Percentiles rank a stretch among this genome's conserved stretches.
phyloP scores from a whole-genome alignment of 1,140 invertebrate genomes.

The Epicauta chinensis region DNA sequence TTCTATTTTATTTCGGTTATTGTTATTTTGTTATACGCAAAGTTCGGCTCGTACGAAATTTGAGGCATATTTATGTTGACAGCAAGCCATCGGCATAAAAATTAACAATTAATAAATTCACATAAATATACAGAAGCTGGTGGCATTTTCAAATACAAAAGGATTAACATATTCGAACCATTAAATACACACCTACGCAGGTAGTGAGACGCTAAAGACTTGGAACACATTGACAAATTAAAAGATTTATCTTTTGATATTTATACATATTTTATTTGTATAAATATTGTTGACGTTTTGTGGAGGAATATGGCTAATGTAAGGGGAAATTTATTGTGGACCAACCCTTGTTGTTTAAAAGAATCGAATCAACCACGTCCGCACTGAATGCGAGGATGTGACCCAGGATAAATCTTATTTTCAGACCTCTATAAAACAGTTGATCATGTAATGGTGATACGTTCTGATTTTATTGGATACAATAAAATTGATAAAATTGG shows the following conservation, averaged over 20 bases:
- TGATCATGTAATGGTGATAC: slow-evolving; percentile 15
- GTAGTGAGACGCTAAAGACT: slow-evolving; percentile 5
- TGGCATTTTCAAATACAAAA: slow-evolving; percentile 21
- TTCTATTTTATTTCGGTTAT: no score
- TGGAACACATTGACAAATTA: slow-evolving; percentile 22
- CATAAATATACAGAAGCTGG: slow-evolving; percentile 22
- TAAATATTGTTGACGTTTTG: no score
- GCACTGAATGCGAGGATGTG: slow-evolving; percentile 14
- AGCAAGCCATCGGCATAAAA: slow-evolving; percentile 30
- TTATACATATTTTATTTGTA: no score
- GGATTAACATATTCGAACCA: slow-evolving; percentile 23
- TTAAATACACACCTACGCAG: slow-evolving; percentile 14
- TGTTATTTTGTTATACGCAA: no score
- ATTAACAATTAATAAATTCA: slow-evolving; percentile 33
- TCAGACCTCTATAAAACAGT: slow-evolving; percentile 15
- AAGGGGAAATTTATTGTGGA: no score
- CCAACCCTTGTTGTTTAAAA: no score
- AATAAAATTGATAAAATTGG: no score
- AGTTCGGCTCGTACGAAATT: slow-evolving; percentile 1
- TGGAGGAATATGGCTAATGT: no score
- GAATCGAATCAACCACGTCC: slow-evolving; percentile 4
- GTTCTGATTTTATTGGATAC: slow-evolving; percentile 13
- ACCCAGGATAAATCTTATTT: slow-evolving; percentile 14
- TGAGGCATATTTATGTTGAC: slow-evolving; percentile 29
- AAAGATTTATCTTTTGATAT: slow-evolving; percentile 16